A percentile compares a stretch with the other conserved stretches of the same genome.
phyloP scores from a whole-genome alignment of 2,888 invertebrate species.

The Tiliacea citrago region DNA sequence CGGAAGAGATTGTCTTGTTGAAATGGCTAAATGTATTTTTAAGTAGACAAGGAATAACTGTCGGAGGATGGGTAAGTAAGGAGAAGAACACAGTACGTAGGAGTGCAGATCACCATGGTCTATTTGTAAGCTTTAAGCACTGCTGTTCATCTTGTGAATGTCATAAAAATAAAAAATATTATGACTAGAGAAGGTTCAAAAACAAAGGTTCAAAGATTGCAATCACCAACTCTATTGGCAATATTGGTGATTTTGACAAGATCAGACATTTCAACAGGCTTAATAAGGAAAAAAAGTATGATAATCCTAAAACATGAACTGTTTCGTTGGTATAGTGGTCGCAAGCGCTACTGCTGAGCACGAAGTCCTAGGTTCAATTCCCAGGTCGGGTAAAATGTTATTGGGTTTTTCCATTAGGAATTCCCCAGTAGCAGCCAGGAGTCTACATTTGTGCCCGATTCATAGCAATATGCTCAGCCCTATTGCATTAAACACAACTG shows the following conservation, averaged over 20 bases:
- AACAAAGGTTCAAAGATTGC: not conserved
- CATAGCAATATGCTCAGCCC: too few relatives aligned
- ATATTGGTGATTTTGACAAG: not conserved
- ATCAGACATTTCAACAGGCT: not conserved
- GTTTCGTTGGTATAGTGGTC: too few relatives aligned
- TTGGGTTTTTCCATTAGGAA: too few relatives aligned
- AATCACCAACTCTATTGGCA: not conserved
- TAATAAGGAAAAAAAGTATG: not conserved
- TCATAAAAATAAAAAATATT: not conserved
- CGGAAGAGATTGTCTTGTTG: slow-evolving; percentile 18
- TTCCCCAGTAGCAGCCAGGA: too few relatives aligned
- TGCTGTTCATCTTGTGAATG: not conserved
- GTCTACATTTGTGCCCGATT: too few relatives aligned
- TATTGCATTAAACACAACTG: too few relatives aligned
- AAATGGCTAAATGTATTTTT: slow-evolving; percentile 3
- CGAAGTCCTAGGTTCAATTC: too few relatives aligned
- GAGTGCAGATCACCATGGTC: not conserved
- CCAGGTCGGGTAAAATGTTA: too few relatives aligned
- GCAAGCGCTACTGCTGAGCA: too few relatives aligned
- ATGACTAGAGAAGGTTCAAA: not conserved
- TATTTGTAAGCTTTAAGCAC: not conserved
- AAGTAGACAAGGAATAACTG: not conserved
- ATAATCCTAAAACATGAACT: slow-evolving; percentile 5
- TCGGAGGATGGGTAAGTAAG: not conserved
- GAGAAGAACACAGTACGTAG: not conserved